Evolutionary conservation across 2,113 vertebrate genomes (phyloP).

Genomic region (Clarias magur): DNA sequence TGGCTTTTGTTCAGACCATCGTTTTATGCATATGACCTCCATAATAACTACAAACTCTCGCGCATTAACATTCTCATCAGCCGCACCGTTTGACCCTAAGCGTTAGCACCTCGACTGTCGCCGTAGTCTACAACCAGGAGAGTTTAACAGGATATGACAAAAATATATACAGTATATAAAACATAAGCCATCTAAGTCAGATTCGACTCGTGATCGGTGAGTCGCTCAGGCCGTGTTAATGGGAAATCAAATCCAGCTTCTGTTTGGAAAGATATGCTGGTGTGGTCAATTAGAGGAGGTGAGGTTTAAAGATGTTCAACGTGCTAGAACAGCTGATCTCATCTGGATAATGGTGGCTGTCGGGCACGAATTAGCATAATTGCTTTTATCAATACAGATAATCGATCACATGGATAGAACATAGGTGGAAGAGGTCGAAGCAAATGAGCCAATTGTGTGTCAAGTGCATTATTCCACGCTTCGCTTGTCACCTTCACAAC

Average conservation of each 20-base stretch:
- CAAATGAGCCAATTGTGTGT: conserved; percentile 1
- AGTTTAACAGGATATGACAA: conserved; percentile 6
- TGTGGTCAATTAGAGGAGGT: background rate
- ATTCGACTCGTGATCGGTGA: background rate
- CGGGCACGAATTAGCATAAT: conserved; percentile 62
- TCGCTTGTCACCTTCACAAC: background rate
- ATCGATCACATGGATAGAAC: conserved; percentile 36
- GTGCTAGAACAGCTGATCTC: conserved; percentile 66
- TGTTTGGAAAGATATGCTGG: conserved; percentile 18
- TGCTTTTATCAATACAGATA: conserved; percentile 49
- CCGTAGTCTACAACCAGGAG: background rate
- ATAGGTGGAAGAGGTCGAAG: conserved; percentile 5
- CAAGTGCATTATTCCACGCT: background rate
- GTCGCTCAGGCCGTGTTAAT: background rate
- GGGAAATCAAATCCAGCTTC: background rate
- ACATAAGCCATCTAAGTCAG: background rate
- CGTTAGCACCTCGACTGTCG: background rate
- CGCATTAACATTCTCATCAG: background rate
- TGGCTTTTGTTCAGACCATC: background rate
- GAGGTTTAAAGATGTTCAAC: conserved; percentile 27
- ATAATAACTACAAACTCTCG: background rate
- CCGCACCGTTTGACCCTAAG: background rate
- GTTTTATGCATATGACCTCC: background rate
- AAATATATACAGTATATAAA: too few relatives aligned
- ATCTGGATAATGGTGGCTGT: conserved; percentile 68